These are phyloP conservation scores for Crossaster papposus DNA, from an alignment of 53 echinoderm and acorn worm species.

Conservation along the genomic window DNA sequence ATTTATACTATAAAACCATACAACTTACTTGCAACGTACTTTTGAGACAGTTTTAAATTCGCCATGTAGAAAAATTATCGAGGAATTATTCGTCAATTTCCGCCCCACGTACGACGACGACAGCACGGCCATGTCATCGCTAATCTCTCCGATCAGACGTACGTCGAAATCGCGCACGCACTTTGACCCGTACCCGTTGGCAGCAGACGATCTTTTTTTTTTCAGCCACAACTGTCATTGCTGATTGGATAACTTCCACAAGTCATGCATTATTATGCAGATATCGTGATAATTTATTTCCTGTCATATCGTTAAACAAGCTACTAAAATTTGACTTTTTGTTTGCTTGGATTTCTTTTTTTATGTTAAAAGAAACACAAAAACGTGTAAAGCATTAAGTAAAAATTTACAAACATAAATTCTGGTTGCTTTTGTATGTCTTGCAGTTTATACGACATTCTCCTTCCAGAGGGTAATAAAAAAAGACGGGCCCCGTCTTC, in stretches of 20 bases:
- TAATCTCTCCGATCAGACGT: not conserved
- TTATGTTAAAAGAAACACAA: too few relatives aligned
- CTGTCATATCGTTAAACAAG: not conserved
- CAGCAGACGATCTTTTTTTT: slow-evolving; percentile 47
- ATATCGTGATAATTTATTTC: too few relatives aligned
- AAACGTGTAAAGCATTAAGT: not conserved
- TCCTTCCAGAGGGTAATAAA: not conserved
- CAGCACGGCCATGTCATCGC: slow-evolving; percentile 59
- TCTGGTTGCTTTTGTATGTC: not conserved
- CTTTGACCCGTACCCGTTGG: slow-evolving; percentile 62
- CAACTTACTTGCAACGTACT: slow-evolving; percentile 41
- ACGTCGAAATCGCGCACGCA: slow-evolving; percentile 37
- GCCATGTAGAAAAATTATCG: slow-evolving; percentile 18
- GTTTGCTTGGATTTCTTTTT: not conserved
- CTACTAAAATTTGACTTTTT: not conserved
- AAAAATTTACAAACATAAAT: not conserved
- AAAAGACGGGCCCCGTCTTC: not conserved
- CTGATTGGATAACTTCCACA: slow-evolving; percentile 45
- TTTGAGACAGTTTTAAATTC: slow-evolving; percentile 37
- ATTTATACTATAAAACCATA: not conserved
- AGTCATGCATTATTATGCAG: slow-evolving; percentile 42
- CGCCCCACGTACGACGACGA: slow-evolving; percentile 36
- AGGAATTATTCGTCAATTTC: slow-evolving; percentile 39
- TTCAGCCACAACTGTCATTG: not conserved
- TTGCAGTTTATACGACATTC: not conserved